Evolutionary conservation across 2,113 vertebrate genomes (phyloP).

Genomic region (Notothenia coriiceps): DNA sequence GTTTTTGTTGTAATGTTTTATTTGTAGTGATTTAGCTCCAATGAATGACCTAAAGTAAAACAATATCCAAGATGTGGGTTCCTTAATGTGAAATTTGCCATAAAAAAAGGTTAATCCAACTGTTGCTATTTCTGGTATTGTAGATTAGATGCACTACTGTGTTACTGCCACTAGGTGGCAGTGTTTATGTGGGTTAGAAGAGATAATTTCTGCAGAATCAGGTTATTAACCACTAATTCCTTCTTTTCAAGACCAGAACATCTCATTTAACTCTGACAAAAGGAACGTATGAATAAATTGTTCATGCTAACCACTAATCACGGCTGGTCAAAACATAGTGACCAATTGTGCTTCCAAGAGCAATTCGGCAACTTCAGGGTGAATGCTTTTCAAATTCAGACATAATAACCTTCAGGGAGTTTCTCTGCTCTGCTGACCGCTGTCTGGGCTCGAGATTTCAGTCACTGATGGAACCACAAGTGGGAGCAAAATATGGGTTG

Average conservation of each 20-base stretch:
- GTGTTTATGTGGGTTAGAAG: neutral
- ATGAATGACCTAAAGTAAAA: neutral
- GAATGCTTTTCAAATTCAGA: constrained; percentile 13
- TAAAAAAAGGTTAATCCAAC: neutral
- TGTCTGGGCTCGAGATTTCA: constrained; percentile 20
- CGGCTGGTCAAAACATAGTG: neutral
- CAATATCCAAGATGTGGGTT: neutral
- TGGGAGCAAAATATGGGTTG: constrained; percentile 20
- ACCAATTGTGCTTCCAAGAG: neutral
- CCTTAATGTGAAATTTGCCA: neutral
- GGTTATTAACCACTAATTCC: constrained; percentile 27
- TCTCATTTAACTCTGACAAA: constrained; percentile 40
- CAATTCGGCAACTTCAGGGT: neutral
- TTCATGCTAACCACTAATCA: neutral
- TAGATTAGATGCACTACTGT: neutral
- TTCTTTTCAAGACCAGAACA: constrained; percentile 36
- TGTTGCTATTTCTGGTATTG: neutral
- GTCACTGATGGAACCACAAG: constrained; percentile 17
- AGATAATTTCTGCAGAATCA: neutral
- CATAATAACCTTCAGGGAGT: neutral
- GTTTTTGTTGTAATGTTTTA: neutral
- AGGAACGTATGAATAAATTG: constrained; percentile 1
- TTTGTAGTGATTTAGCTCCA: neutral
- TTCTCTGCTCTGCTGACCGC: constrained; percentile 30
- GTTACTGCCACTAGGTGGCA: constrained; percentile 60